A percentile compares a stretch with the other conserved stretches of the same genome.
phyloP scores from a whole-genome alignment of 2,797 vertebrate species.

The Graptemys geographica region DNA sequence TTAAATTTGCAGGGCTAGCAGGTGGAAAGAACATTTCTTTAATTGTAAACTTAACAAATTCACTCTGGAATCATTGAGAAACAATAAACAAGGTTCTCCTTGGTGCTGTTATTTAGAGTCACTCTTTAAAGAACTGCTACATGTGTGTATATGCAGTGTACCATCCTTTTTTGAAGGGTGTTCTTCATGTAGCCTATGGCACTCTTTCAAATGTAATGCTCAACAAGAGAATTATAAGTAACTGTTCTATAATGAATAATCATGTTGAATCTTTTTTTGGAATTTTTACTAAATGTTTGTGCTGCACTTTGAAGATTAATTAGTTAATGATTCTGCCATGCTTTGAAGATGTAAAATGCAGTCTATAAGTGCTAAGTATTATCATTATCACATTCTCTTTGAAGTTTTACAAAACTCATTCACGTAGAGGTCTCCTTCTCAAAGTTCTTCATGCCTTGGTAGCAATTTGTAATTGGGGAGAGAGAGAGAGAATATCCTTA shows the following conservation, averaged over 20 bases:
- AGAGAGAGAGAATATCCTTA: neutral
- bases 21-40: neutral
- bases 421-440: conserved; percentile 53
- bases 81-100: neutral
- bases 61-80: neutral
- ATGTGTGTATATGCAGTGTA: neutral
- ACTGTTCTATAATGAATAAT: conserved; percentile 50
- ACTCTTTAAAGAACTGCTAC: neutral
- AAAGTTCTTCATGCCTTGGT: conserved; percentile 66
- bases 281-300: neutral
- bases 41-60: neutral
- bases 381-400: conserved; percentile 62
- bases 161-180: neutral
- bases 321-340: conserved; percentile 72
- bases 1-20: neutral
- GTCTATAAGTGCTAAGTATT: conserved; percentile 73
- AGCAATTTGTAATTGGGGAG: conserved; percentile 63
- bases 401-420: conserved; percentile 72
- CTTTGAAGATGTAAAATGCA: conserved; percentile 72
- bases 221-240: conserved; percentile 25
- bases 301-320: conserved; percentile 72
- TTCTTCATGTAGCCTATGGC: neutral
- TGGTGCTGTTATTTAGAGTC: rapidly evolving
- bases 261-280: conserved; percentile 45
- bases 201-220: neutral